Evolutionary conservation across 2,888 invertebrate species (phyloP), one percentile per base, ranked within the genome.

Genomic region (Steinernema hermaphroditum): DNA sequence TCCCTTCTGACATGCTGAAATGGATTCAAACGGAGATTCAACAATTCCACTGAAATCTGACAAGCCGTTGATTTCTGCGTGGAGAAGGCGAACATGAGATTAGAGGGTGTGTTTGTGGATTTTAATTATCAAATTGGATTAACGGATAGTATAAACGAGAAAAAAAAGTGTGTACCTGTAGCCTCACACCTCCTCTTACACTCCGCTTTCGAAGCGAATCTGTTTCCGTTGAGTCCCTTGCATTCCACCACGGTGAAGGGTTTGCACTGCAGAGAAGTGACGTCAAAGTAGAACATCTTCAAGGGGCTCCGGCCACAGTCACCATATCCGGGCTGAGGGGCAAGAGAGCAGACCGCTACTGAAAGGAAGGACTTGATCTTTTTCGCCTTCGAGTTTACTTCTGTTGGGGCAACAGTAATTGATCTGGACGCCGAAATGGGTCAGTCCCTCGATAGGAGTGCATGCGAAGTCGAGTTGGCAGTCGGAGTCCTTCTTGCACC

Each of bases 401-500:
- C 50, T 72, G n/a, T 74, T 78, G 14, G 77, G 75, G 68, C 78
- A 78, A 41, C 78, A 78, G 68, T 75, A 78, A 12, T 70, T 74
- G n/a, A 78, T 71, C 32, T 73, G 75, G 16, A 70, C 72, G 8
- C 78, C 78, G 50, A 78, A 78, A 62, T 78, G 78, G 14, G 54
- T 74, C 32, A 78, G 44, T 19, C 78, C 77, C 14, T 72, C 69
- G 14, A 77, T 77, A 1, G 74, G 57, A 19, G 70, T 73, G 44
- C 77, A 77, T 32, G 70, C 73, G 46, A 72, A 69, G 9, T 68
- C 32, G 14, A 68, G 43, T 14, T 57, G 41, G 49, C 77, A 77
- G 14, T 77, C 77, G 4, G 43, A 37, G 54, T 72, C 71, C 14
- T 14, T 41, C 32, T 73, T 68, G 70, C 77, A 77, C 77, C 77